These are phyloP conservation scores for Capreolus pygargus DNA, from an alignment of 2,113 vertebrate genomes.

Conservation along the genomic window DNA sequence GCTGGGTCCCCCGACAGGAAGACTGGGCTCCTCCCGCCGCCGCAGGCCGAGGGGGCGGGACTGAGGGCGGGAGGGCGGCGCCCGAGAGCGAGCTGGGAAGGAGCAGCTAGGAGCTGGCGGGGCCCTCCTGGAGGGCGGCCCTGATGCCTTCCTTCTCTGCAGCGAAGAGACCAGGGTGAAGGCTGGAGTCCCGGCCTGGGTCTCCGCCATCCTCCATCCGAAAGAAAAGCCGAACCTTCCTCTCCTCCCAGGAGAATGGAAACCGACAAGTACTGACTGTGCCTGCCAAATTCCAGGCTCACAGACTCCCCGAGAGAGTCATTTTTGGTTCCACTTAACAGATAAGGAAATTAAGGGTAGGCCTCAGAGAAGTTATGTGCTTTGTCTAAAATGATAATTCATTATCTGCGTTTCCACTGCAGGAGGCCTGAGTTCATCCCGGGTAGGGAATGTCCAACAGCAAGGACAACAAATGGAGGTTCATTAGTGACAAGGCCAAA, in stretches of 20 bases:
- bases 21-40: not conserved
- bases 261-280: accelerated
- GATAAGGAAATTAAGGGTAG: not conserved
- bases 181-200: not conserved
- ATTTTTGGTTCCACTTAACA: not conserved
- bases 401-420: not conserved
- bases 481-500: not conserved
- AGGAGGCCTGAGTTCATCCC: not conserved
- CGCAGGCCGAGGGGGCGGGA: not conserved
- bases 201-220: not conserved
- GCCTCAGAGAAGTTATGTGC: not conserved
- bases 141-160: too few species aligned
- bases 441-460: not conserved
- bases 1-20: not conserved
- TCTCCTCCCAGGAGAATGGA: not conserved
- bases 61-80: not conserved
- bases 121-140: not conserved
- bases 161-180: not conserved
- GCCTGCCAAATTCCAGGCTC: not conserved
- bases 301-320: not conserved
- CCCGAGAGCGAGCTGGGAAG: accelerated
- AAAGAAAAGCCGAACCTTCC: not conserved
- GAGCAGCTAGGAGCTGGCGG: not conserved
- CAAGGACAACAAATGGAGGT: not conserved
- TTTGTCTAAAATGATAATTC: not conserved